A percentile compares a stretch with the other conserved stretches of the same genome.
Conservation (phyloP, 2,113 vertebrate species). For the Erinaceus europaeus region DNA sequence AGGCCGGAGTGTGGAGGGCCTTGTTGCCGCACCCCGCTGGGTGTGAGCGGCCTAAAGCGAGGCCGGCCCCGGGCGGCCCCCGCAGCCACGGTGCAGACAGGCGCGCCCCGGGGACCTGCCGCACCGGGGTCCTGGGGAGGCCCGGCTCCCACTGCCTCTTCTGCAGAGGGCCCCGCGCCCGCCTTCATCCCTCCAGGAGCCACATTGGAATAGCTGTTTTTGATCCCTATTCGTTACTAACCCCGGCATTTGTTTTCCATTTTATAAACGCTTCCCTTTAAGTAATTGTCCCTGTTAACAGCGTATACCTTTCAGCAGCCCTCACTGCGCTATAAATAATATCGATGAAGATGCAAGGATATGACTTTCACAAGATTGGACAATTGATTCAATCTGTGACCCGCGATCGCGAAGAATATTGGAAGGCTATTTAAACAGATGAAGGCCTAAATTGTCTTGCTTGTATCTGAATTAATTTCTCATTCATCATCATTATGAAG, state of each 20-base stretch:
- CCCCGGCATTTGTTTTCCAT: slow-evolving; percentile 83
- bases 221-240: slow-evolving; percentile 78
- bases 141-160: neutral
- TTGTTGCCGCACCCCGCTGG: neutral
- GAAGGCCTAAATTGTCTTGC: slow-evolving; percentile 99
- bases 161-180: neutral
- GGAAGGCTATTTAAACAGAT: slow-evolving; percentile 99
- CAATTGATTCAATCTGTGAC: slow-evolving; percentile 99
- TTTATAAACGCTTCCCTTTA: slow-evolving; percentile 83
- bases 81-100: neutral
- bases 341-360: slow-evolving; percentile 94
- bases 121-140: slow-evolving; percentile 10
- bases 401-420: slow-evolving; percentile 96
- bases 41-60: neutral
- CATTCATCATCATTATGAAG: slow-evolving; percentile 99
- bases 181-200: neutral
- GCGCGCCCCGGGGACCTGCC: neutral
- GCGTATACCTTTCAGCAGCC: slow-evolving; percentile 80
- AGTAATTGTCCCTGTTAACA: slow-evolving; percentile 86
- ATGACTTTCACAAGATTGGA: slow-evolving; percentile 96
- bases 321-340: slow-evolving; percentile 92
- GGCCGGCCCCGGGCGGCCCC: accelerated
- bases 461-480: slow-evolving; percentile 99
- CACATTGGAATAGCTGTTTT: slow-evolving; percentile 62
- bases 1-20: neutral